These are phyloP conservation scores for Chloroclysta siterata DNA, from an alignment of 2,888 invertebrate species.

Conservation along the genomic window DNA sequence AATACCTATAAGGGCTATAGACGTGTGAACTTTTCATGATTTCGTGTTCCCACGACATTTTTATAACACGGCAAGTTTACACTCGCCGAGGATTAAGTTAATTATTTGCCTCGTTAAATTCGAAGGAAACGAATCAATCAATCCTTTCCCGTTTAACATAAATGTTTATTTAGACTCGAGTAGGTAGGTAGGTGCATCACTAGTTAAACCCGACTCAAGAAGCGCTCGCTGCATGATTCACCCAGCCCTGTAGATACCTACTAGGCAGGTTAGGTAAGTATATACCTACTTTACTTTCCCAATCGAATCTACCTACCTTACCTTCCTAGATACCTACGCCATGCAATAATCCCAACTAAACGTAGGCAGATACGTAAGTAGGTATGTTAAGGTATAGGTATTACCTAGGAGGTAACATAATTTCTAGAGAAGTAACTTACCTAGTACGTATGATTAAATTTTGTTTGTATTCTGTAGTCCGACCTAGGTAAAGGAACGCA, in stretches of 20 bases:
- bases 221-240: conserved; percentile 61
- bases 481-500: no score
- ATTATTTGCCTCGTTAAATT: conserved; percentile 55
- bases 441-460: neutral
- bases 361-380: conserved; percentile 19
- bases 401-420: neutral
- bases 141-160: conserved; percentile 52
- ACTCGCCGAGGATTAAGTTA: conserved; percentile 45
- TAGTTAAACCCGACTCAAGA: conserved; percentile 47
- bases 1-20: conserved; percentile 55
- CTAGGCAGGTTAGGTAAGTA: conserved; percentile 38
- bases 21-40: conserved; percentile 54
- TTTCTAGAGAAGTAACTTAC: no score
- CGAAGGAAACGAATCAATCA: conserved; percentile 56
- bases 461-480: neutral
- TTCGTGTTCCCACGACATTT: conserved; percentile 52
- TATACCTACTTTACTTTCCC: conserved; percentile 46
- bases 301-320: conserved; percentile 44
- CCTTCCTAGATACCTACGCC: conserved; percentile 28
- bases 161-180: conserved; percentile 63
- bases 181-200: conserved; percentile 51
- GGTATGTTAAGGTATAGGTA: neutral
- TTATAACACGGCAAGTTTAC: conserved; percentile 50
- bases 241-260: conserved; percentile 48
- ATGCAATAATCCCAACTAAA: conserved; percentile 46